A percentile compares a stretch with the other conserved stretches of the same genome.
phyloP scores from a whole-genome alignment of 2,113 vertebrate genomes.

The Silurus asotus region DNA sequence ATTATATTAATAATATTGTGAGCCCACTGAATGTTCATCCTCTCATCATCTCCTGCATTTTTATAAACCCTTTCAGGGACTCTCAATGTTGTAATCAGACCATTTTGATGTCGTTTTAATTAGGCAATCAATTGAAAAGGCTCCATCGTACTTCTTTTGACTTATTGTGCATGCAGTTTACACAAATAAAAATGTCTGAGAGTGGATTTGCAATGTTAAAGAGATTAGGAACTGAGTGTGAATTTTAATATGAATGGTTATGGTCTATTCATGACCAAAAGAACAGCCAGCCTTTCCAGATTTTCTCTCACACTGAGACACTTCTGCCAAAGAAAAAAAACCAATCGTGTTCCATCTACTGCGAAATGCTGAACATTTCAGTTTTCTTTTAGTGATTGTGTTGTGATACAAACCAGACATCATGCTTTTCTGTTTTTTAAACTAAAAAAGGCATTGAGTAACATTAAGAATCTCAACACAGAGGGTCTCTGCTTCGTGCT shows the following conservation, averaged over 20 bases:
- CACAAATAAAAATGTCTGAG: background rate
- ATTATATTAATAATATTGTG: conserved; percentile 13
- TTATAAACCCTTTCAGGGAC: conserved; percentile 28
- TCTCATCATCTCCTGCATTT: conserved; percentile 30
- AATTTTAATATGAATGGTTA: conserved; percentile 34
- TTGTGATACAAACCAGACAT: background rate
- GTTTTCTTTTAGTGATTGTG: background rate
- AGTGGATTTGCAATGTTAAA: conserved; percentile 37
- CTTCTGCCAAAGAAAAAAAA: background rate
- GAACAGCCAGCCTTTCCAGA: background rate
- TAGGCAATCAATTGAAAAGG: conserved; percentile 31
- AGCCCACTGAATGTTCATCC: conserved; percentile 17
- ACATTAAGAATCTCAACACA: background rate
- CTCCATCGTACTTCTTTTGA: conserved; percentile 26
- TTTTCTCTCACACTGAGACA: background rate
- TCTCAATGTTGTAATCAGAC: conserved; percentile 4
- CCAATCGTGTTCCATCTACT: background rate
- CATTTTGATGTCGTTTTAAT: conserved; percentile 28
- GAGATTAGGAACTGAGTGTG: background rate
- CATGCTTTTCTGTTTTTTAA: background rate
- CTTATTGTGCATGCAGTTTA: conserved; percentile 20
- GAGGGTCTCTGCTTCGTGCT: background rate
- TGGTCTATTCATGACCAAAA: conserved; percentile 32
- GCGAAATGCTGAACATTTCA: too few species aligned
- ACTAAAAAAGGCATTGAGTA: background rate